Conservation (phyloP, 2,113 vertebrate genomes). For the Anguilla rostrata region DNA sequence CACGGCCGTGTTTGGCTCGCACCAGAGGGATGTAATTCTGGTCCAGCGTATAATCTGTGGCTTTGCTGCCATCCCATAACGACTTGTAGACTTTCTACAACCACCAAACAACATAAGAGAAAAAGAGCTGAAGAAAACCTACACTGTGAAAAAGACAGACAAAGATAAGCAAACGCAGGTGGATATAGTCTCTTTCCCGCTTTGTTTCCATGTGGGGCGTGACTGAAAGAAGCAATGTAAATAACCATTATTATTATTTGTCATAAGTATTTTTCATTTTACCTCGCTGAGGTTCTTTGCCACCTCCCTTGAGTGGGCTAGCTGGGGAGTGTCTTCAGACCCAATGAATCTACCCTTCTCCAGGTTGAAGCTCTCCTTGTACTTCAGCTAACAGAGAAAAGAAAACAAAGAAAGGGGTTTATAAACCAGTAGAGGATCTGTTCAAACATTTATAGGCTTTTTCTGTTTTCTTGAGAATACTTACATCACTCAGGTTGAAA, state of each 20-base stretch:
- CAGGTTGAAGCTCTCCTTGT: constrained; percentile 94
- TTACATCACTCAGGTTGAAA: constrained; percentile 91
- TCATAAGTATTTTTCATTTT: constrained; percentile 23
- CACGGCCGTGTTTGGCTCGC: constrained; percentile 76
- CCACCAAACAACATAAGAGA: neutral
- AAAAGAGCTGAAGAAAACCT: neutral
- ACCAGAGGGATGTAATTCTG: constrained; percentile 85
- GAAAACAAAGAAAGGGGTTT: constrained; percentile 10
- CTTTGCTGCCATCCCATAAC: constrained; percentile 82
- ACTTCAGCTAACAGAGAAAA: constrained; percentile 77
- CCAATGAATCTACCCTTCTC: constrained; percentile 90
- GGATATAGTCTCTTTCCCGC: too few relatives aligned
- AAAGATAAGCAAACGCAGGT: neutral
- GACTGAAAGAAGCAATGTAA: neutral
- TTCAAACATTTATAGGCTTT: neutral
- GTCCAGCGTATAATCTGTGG: constrained; percentile 82
- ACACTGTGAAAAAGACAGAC: neutral
- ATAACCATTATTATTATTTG: neutral
- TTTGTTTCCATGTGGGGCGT: neutral
- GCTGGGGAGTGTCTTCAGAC: constrained; percentile 83
- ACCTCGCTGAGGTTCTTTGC: constrained; percentile 86
- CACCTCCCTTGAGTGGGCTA: constrained; percentile 86
- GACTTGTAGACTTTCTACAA: constrained; percentile 69
- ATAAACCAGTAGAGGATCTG: neutral
- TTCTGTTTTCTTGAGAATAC: constrained; percentile 44